These are phyloP conservation scores for Venturia canescens DNA, from an alignment of 1,140 invertebrate genomes.

Conservation along the genomic window DNA sequence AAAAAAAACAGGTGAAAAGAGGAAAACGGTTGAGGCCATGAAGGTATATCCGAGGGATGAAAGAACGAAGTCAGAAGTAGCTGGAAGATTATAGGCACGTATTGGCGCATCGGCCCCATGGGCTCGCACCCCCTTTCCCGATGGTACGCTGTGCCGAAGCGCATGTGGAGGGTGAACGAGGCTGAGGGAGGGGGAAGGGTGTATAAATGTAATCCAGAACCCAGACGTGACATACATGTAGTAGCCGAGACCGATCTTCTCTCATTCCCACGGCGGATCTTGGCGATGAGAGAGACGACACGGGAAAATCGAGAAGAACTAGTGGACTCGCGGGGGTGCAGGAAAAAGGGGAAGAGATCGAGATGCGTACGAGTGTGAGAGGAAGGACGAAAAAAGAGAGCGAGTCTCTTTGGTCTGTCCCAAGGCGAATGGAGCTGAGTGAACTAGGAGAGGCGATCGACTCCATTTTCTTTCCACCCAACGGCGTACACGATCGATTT, in stretches of 20 bases:
- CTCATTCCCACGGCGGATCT: conserved; percentile 40
- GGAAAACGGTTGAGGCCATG: background rate
- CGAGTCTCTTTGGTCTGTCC: conserved; percentile 39
- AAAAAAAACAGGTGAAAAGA: conserved; percentile 17
- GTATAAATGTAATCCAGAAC: conserved; percentile 74
- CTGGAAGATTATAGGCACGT: conserved; percentile 72
- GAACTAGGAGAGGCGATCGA: conserved; percentile 56
- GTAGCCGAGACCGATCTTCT: conserved; percentile 55
- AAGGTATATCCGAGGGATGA: conserved; percentile 15
- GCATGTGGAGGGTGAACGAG: conserved; percentile 24
- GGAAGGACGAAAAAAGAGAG: background rate
- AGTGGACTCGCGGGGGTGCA: conserved; percentile 1
- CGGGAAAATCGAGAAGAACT: background rate
- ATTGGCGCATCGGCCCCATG: conserved; percentile 71
- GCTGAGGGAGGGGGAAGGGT: too few species aligned
- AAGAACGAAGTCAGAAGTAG: conserved; percentile 50
- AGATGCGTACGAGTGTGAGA: conserved; percentile 43
- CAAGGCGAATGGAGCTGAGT: conserved; percentile 43
- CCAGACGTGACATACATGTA: conserved; percentile 72
- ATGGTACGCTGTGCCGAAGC: conserved; percentile 16
- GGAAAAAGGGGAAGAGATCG: conserved; percentile 42
- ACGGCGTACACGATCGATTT: conserved; percentile 65
- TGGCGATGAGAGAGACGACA: conserved; percentile 46
- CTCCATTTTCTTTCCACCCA: conserved; percentile 53
- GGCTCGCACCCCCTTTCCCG: conserved; percentile 49